phyloP scores from a whole-genome alignment of 2,888 invertebrate species.

The Rhaphigaster nebulosa region DNA sequence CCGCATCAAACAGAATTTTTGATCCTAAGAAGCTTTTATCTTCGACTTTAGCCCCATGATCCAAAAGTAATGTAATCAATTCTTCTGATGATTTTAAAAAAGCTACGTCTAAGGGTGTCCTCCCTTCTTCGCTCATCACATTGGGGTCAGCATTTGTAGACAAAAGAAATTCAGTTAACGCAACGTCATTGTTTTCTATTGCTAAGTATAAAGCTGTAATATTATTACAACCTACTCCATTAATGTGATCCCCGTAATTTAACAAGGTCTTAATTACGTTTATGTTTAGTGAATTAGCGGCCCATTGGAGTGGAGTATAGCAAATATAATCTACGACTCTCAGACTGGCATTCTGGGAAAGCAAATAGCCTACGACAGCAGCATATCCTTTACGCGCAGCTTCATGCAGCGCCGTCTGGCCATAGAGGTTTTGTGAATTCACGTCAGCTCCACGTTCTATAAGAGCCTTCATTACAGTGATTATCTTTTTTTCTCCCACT shows the following conservation, averaged over 20 bases:
- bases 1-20: background rate
- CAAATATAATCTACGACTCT: background rate
- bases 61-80: background rate
- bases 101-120: background rate
- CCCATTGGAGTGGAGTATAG: background rate
- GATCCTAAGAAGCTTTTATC: background rate
- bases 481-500: background rate
- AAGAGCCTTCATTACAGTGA: background rate
- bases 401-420: background rate
- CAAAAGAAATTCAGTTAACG: background rate
- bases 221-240: background rate
- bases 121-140: background rate
- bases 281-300: background rate
- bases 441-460: background rate
- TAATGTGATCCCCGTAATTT: background rate
- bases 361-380: background rate
- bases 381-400: background rate
- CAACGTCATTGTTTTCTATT: background rate
- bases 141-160: background rate
- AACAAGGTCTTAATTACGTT: background rate
- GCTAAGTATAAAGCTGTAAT: slow-evolving; percentile 14
- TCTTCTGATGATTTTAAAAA: background rate
- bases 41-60: background rate
- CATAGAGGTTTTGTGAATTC: background rate
- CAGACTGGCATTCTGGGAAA: background rate